Conservation (phyloP, 1,140 invertebrate genomes). For the Caerostris darwini region DNA sequence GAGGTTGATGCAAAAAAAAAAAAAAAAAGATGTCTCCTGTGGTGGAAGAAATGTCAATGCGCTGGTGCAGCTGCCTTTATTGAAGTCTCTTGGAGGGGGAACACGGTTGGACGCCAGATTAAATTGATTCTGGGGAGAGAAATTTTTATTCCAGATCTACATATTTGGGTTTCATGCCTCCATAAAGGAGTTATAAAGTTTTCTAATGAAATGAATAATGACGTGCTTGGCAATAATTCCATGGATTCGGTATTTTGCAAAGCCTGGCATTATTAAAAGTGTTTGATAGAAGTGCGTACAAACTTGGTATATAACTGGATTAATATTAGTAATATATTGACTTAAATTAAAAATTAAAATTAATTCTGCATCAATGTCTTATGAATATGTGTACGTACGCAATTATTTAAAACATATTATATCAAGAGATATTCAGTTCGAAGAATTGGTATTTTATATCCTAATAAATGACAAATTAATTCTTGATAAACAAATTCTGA, state of each 20-base stretch:
- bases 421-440: too few species aligned
- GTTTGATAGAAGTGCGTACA: too few species aligned
- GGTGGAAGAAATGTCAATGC: background rate
- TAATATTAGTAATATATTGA: too few species aligned
- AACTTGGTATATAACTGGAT: too few species aligned
- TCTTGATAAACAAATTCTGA: too few species aligned
- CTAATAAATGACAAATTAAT: too few species aligned
- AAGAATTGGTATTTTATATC: too few species aligned
- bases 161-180: background rate
- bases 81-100: background rate
- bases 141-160: background rate
- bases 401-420: too few species aligned
- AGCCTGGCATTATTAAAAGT: background rate
- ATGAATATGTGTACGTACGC: too few species aligned
- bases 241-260: background rate
- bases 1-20: too few species aligned
- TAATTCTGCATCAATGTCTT: too few species aligned
- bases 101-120: background rate
- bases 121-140: background rate
- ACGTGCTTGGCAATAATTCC: background rate
- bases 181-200: conserved; percentile 27
- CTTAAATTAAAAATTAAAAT: too few species aligned
- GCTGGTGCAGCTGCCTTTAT: background rate
- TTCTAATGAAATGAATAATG: conserved; percentile 1
- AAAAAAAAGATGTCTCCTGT: background rate